Base-by-base conservation (phyloP, 2,888 invertebrate genomes). In the Dasysyrphus albostriatus region DNA sequence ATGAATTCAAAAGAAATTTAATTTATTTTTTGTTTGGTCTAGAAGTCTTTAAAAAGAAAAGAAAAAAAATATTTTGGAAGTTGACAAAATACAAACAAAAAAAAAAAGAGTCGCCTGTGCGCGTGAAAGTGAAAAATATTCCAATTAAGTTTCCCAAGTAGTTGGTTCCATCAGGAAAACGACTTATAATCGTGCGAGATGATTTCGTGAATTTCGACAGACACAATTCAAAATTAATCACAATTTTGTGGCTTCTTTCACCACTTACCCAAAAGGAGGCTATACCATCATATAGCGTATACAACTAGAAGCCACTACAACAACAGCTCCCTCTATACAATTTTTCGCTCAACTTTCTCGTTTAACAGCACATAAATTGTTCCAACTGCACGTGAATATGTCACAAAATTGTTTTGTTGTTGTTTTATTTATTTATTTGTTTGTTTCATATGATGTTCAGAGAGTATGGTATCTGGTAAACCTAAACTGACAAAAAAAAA, bases 71-170 rank as follows among this genome's bases (percentile, higher is more conserved):
- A 24, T 24, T 24, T 24, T 3, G 24, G 24, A 24, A 24, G 19
- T 51, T 32, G 32, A 39, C 4, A 39, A 12, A 34, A 32, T 3
- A 8, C 47, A 54, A 63, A 75, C 5, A 76, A 63, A 49, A 19
- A 8, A 29, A 81, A 82, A 61, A 76, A 63, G 24, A 75, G 69
- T 69, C 61, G 56, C 61, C 76, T 49, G 90, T 89, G 91, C 90
- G 91, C 91, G 92, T 90, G 91, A 91, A 91, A 91, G 91, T 91
- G 92, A 91, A 91, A 91, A 91, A 91, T 90, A 91, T 90, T 90
- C 92, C 91, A 91, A 91, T 91, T 91, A 91, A 87, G 70, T 63
- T 79, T 74, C 67, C 72, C 73, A 74, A 82, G 63, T 82, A 56
- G 77, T 49, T 67, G 63, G 34, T 85, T 76, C 85, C 83, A 87